These are phyloP conservation scores for Tenthredo mesomela DNA, from an alignment of 2,888 invertebrate species.

Conservation along the genomic window DNA sequence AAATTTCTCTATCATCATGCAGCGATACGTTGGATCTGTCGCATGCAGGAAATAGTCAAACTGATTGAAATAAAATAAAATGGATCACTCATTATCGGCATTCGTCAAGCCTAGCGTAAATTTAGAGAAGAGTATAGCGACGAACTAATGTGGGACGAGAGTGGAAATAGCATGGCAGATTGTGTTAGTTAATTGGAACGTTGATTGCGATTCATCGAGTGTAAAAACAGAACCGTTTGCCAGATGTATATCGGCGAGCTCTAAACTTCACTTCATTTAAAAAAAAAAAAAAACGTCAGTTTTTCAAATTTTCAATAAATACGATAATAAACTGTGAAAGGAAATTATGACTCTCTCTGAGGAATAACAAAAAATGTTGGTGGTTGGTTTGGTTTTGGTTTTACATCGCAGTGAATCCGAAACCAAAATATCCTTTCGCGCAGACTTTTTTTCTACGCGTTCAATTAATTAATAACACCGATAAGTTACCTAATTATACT, in stretches of 20 bases:
- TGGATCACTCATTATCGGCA: background rate
- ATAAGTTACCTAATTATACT: too few species aligned
- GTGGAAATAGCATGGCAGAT: conserved; percentile 36
- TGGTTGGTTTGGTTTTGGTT: too few species aligned
- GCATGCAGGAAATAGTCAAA: background rate
- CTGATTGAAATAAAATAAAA: background rate
- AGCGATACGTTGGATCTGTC: background rate
- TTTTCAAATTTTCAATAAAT: background rate
- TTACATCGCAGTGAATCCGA: too few species aligned
- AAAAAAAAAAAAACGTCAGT: background rate
- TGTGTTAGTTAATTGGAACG: conserved; percentile 30
- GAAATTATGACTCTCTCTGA: background rate
- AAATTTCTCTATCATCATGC: background rate
- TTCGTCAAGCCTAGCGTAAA: background rate
- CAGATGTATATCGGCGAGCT: background rate
- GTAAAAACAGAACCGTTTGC: conserved; percentile 15
- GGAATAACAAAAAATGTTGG: background rate
- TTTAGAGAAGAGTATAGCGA: background rate
- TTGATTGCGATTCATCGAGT: conserved; percentile 33
- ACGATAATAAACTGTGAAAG: background rate
- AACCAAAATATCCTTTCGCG: too few species aligned
- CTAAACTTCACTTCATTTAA: background rate
- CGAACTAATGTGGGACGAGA: conserved; percentile 41
- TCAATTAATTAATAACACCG: too few species aligned
- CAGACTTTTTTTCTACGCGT: too few species aligned